Evolutionary conservation across 2,113 vertebrate species (phyloP).

Genomic region (Hippopotamus amphibius): DNA sequence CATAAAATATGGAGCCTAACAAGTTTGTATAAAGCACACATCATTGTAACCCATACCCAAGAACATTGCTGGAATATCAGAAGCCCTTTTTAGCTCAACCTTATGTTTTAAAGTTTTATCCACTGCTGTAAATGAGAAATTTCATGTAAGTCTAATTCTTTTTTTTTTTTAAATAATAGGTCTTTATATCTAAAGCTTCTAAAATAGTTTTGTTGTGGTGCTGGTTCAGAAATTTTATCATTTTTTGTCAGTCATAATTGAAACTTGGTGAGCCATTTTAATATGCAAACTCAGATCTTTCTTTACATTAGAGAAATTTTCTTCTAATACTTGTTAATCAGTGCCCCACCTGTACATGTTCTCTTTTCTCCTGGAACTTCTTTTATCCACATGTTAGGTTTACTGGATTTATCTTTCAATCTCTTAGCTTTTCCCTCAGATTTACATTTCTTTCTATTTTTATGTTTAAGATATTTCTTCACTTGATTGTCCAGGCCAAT

Average conservation of each 20-base stretch:
- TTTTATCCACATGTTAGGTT: slow-evolving; percentile 12
- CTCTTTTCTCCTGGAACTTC: slow-evolving; percentile 13
- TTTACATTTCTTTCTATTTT: slow-evolving; percentile 49
- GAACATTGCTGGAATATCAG: background rate
- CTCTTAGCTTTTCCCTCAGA: slow-evolving; percentile 21
- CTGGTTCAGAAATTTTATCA: background rate
- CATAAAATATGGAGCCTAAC: background rate
- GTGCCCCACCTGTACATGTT: background rate
- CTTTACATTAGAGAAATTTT: slow-evolving; percentile 8
- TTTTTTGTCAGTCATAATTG: slow-evolving; percentile 11
- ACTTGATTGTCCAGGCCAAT: background rate
- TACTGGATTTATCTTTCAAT: background rate
- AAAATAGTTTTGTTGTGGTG: background rate
- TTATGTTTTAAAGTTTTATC: background rate
- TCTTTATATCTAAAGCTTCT: background rate
- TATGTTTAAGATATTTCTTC: slow-evolving; percentile 31
- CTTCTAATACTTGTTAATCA: slow-evolving; percentile 41
- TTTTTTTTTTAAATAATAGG: background rate
- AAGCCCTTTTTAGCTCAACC: background rate
- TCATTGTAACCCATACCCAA: background rate
- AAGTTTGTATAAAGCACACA: background rate
- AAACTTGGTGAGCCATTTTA: background rate
- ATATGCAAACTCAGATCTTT: background rate
- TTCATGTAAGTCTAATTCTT: background rate
- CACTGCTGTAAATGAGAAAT: slow-evolving; percentile 8